phyloP scores from a whole-genome alignment of 2,113 vertebrate genomes.

The Amphilophus citrinellus region DNA sequence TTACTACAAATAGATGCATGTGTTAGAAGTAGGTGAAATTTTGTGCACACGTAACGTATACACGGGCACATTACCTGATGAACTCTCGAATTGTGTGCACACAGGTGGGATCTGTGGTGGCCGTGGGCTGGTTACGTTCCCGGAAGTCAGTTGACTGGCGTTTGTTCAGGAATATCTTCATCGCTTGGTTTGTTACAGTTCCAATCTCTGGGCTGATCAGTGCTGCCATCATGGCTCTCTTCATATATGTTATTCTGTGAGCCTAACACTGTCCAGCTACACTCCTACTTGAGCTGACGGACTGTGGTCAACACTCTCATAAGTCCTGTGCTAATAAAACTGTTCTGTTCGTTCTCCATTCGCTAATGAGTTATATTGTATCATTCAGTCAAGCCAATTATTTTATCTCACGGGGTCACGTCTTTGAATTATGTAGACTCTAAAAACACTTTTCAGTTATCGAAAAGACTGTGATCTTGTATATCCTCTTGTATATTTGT shows the following conservation, averaged over 20 bases:
- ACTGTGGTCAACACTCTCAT: neutral
- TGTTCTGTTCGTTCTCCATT: neutral
- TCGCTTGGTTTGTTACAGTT: slow-evolving; percentile 98
- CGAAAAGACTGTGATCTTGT: slow-evolving; percentile 41
- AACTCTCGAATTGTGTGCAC: neutral
- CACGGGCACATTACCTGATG: neutral
- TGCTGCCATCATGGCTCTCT: slow-evolving; percentile 93
- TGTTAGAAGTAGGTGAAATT: neutral
- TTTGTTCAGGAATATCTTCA: slow-evolving; percentile 96
- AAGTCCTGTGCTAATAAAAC: slow-evolving; percentile 12
- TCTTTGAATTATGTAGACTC: slow-evolving; percentile 15
- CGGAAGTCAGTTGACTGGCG: slow-evolving; percentile 95
- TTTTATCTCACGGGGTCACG: slow-evolving; percentile 12
- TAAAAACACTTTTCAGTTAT: slow-evolving; percentile 32
- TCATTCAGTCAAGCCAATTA: slow-evolving; percentile 11
- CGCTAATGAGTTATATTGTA: slow-evolving; percentile 22
- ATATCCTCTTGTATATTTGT: slow-evolving; percentile 67
- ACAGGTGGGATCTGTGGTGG: slow-evolving; percentile 95
- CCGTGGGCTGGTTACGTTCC: slow-evolving; percentile 95
- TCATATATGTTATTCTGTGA: slow-evolving; percentile 82
- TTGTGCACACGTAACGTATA: neutral
- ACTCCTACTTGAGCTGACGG: neutral
- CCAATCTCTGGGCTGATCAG: slow-evolving; percentile 95
- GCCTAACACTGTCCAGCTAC: slow-evolving; percentile 16
- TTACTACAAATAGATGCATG: neutral